These are phyloP conservation scores for Epicauta chinensis DNA, from an alignment of 1,140 invertebrate species.

Conservation along the genomic window DNA sequence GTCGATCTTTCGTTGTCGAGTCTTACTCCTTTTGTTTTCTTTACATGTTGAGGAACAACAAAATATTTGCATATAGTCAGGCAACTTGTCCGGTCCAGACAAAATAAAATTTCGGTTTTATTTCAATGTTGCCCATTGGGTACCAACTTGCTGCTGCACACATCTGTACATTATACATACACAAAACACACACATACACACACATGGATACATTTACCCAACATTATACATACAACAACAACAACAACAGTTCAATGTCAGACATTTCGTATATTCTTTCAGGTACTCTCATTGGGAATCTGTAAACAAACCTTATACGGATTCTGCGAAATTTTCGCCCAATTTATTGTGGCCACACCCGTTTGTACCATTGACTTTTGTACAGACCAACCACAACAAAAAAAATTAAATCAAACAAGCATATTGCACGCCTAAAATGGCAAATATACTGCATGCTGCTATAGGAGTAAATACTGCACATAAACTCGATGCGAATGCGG, in stretches of 20 bases:
- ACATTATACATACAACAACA: too few species aligned
- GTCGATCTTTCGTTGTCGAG: slow-evolving; percentile 1
- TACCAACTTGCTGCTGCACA: not conserved
- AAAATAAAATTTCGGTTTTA: slow-evolving; percentile 30
- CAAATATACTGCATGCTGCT: too few species aligned
- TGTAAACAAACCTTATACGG: slow-evolving; percentile 6
- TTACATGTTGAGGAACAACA: slow-evolving; percentile 12
- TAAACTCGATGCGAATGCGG: too few species aligned
- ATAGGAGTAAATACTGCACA: too few species aligned
- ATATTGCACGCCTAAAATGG: too few species aligned
- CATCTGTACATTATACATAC: too few species aligned
- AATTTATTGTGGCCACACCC: not conserved
- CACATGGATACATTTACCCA: too few species aligned
- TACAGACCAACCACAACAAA: too few species aligned
- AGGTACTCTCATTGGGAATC: slow-evolving; percentile 10
- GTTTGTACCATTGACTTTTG: not conserved
- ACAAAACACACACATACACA: too few species aligned
- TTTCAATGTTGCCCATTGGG: slow-evolving; percentile 12
- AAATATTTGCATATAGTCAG: slow-evolving; percentile 27
- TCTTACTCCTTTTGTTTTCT: slow-evolving; percentile 11
- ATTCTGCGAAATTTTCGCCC: not conserved
- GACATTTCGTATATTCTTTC: not conserved
- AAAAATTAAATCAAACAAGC: too few species aligned
- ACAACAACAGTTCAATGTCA: slow-evolving; percentile 18
- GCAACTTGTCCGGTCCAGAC: slow-evolving; percentile 27